Conservation (phyloP, 2,113 vertebrate species). For the Antigone vipio region DNA sequence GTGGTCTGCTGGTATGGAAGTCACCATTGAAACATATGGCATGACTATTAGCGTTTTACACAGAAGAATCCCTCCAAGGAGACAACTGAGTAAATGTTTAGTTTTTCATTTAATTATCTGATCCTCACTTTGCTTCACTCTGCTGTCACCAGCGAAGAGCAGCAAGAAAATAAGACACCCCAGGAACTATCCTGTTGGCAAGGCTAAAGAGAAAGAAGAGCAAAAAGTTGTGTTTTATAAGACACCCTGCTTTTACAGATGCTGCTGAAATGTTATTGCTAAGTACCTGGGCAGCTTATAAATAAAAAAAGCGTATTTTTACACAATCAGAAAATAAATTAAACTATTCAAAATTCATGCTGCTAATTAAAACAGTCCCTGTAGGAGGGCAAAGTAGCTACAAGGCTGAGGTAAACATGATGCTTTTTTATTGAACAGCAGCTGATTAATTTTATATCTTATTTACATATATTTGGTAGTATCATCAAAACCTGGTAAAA, state of each 20-base stretch:
- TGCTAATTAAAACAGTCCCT: slow-evolving; percentile 81
- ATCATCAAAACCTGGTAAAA: slow-evolving; percentile 73
- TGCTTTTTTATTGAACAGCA: slow-evolving; percentile 57
- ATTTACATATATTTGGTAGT: slow-evolving; percentile 73
- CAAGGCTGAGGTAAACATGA: slow-evolving; percentile 73
- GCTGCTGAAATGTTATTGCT: slow-evolving; percentile 66
- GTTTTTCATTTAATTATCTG: slow-evolving; percentile 81
- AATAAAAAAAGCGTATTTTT: slow-evolving; percentile 72
- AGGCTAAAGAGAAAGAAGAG: slow-evolving; percentile 38
- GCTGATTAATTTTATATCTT: slow-evolving; percentile 75
- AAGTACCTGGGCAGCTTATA: slow-evolving; percentile 73
- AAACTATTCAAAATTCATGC: slow-evolving; percentile 76
- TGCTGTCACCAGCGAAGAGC: slow-evolving; percentile 56
- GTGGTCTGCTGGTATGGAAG: background rate
- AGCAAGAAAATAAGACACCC: slow-evolving; percentile 44
- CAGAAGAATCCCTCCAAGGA: slow-evolving; percentile 21
- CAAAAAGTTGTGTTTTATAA: slow-evolving; percentile 25
- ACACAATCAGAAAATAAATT: slow-evolving; percentile 77
- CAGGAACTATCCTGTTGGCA: slow-evolving; percentile 44
- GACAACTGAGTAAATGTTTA: slow-evolving; percentile 62
- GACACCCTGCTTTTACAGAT: slow-evolving; percentile 61
- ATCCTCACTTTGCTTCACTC: slow-evolving; percentile 59
- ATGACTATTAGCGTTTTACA: background rate
- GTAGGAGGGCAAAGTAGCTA: slow-evolving; percentile 71
- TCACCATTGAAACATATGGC: background rate